Evolutionary conservation across 2,888 invertebrate species (phyloP).

Genomic region (Drosophila austrosaltans): DNA sequence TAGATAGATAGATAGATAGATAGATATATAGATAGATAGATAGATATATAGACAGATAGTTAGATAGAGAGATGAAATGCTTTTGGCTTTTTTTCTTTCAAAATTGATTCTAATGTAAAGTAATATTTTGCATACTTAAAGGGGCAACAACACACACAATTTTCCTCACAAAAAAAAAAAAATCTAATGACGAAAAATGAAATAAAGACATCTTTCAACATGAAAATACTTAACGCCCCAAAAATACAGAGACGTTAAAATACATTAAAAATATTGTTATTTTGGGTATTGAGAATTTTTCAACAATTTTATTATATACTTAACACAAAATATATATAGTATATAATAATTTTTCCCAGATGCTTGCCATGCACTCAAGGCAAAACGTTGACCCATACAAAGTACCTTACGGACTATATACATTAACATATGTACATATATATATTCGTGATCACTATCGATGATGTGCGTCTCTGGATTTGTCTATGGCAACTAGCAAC

Average conservation of each 20-base stretch:
- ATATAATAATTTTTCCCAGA: background rate
- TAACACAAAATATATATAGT: background rate
- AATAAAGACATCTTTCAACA: background rate
- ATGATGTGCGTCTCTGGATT: background rate
- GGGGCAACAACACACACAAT: too few species aligned
- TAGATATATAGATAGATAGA: too few species aligned
- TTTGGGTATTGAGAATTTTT: background rate
- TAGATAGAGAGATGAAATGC: too few species aligned
- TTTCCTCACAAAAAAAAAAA: background rate
- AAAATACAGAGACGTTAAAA: background rate
- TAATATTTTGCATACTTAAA: too few species aligned
- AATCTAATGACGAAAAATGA: background rate
- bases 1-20: too few species aligned
- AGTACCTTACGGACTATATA: background rate
- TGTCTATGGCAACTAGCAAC: too few species aligned
- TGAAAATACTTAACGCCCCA: background rate
- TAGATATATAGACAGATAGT: too few species aligned
- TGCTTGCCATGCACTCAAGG: conserved; percentile 5
- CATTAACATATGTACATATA: background rate
- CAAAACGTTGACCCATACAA: background rate
- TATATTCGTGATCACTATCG: background rate
- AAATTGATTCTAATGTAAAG: too few species aligned
- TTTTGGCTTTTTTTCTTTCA: too few species aligned
- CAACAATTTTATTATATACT: conserved; percentile 4
- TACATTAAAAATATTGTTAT: background rate